These are phyloP conservation scores for Vipera latastei DNA, from an alignment of 2,797 vertebrate species.

Conservation along the genomic window DNA sequence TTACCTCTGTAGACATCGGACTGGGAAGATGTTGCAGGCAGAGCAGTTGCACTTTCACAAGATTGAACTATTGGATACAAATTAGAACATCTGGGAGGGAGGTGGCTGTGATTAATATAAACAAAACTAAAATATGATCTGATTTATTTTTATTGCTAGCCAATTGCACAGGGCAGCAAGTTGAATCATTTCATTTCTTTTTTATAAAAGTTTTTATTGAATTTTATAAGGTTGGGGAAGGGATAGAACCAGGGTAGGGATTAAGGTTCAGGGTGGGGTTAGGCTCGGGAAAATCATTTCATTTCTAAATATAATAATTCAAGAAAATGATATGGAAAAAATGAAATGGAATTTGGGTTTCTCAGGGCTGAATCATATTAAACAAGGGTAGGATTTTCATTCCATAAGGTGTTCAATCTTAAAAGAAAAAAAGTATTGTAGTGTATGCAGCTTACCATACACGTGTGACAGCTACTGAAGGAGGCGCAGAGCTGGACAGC, in stretches of 20 bases:
- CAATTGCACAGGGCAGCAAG: conserved; percentile 14
- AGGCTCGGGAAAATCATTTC: neutral
- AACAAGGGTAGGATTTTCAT: neutral
- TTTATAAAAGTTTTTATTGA: too few species aligned
- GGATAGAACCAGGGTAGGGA: too few species aligned
- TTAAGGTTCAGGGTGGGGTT: too few species aligned
- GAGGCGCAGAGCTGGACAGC: too few species aligned
- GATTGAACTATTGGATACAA: neutral
- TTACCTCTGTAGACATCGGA: neutral
- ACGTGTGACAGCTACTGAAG: too few species aligned
- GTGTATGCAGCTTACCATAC: too few species aligned
- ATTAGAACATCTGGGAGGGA: conserved; percentile 1
- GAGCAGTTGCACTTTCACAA: conserved; percentile 2
- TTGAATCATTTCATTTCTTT: neutral
- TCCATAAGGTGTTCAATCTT: neutral
- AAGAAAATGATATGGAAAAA: neutral
- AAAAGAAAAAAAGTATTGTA: neutral
- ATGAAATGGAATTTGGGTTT: neutral
- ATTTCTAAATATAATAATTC: conserved; percentile 14
- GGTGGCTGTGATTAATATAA: conserved; percentile 7
- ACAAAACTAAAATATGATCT: conserved; percentile 12
- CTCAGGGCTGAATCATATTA: neutral
- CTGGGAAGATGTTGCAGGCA: conserved; percentile 16
- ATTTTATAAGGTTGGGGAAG: too few species aligned
- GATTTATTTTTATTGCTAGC: neutral